Conservation (phyloP, 2,113 vertebrate species). For the Eleginops maclovinus region DNA sequence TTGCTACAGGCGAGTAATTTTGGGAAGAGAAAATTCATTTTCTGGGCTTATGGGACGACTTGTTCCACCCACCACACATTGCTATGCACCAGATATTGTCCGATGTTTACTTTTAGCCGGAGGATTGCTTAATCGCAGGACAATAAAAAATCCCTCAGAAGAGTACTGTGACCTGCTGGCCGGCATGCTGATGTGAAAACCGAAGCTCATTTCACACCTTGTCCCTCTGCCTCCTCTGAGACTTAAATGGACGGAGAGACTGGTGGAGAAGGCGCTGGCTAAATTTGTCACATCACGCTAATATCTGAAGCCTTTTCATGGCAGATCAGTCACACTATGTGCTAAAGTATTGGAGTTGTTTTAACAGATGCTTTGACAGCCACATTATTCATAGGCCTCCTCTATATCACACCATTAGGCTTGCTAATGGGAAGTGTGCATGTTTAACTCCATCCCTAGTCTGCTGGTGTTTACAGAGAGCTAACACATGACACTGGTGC, state of each 20-base stretch:
- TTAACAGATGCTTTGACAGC: constrained; percentile 53
- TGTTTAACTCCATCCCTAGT: constrained; percentile 1
- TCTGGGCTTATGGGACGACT: background rate
- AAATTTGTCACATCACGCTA: constrained; percentile 51
- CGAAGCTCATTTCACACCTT: constrained; percentile 73
- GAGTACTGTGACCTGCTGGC: constrained; percentile 11
- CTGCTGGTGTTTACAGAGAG: constrained; percentile 19
- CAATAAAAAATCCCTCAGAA: constrained; percentile 32
- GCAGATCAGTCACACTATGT: constrained; percentile 37
- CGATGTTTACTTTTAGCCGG: constrained; percentile 10
- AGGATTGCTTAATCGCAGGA: constrained; percentile 33
- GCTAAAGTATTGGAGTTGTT: constrained; percentile 33
- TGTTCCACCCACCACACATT: constrained; percentile 19
- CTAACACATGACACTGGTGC: background rate
- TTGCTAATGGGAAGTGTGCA: constrained; percentile 30
- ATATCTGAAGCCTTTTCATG: constrained; percentile 56
- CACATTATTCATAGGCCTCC: constrained; percentile 35
- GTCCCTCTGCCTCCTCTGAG: constrained; percentile 49
- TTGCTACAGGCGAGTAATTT: constrained; percentile 15
- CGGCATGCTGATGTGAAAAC: constrained; percentile 37
- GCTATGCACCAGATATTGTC: background rate
- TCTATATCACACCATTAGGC: constrained; percentile 33
- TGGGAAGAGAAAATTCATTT: background rate
- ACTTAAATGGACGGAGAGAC: constrained; percentile 32
- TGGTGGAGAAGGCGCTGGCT: constrained; percentile 30